A percentile compares a stretch with the other conserved stretches of the same genome.
Conservation (phyloP, 2,113 vertebrate species). For the rabbit (Oryctolagus cuniculus) region mOryCun1.1 NC_091453.1:27814001-27814500, state of each 20-base stretch:
- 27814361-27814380: not conserved
- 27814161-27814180: not conserved
- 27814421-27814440: not conserved
- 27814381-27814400: not conserved
- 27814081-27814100: not conserved
- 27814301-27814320: not conserved
- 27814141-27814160: not conserved
- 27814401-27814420: conserved; percentile 42
- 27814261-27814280: not conserved
- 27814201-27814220: not conserved
- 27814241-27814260: not conserved
- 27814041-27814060: not conserved
- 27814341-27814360: conserved; percentile 4
- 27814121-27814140: not conserved
- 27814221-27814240: not conserved
- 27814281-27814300: not conserved
- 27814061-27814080: not conserved
- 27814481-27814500: not conserved
- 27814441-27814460: not conserved
- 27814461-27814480: conserved; percentile 20
- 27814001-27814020: not conserved
- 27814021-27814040: conserved; percentile 35
- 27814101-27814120: not conserved
- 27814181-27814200: not conserved
- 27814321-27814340: conserved; percentile 48